Base-by-base conservation (phyloP, 2,113 vertebrate genomes). In the Chrysochloris asiatica region DNA sequence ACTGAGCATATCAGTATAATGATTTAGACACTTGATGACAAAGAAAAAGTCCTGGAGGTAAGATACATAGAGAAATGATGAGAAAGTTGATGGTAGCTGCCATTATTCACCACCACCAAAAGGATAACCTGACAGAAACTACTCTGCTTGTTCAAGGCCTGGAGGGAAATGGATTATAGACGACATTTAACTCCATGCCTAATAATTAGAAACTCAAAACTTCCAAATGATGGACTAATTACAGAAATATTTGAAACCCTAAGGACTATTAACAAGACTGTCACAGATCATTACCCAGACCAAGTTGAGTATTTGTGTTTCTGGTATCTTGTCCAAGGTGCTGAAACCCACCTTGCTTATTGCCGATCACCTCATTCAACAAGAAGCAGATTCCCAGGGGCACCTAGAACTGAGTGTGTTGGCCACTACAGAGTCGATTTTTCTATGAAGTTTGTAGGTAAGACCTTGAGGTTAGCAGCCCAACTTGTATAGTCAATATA, bases 141-240 rank as follows among this genome's bases (percentile, higher is more conserved):
- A 50, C 47, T 67, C 61, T 38, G 16, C 83, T 47, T 54, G 71
- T 88, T 93, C 94, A 88, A 90, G 79, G 78, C 83, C 93, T 87
- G 56, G 30, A 83, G 93, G 86, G 67, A 83, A 88, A 47, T 83
- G 92, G 65, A 95, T 95, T 93, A 92, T 63, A 92, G 87, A 94
- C 83, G 63, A 47, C 47, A 83, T 92, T 96, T 95, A 85, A 95
- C 96, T 95, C 88, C 43, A 16, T 59, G 73, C 1, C 92, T 94
- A 86, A 84, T 94, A 88, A 63, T 84, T 92, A 95, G 92, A 94
- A 95, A 95, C 92, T 93, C 24, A 59, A 92, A 94, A 59, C 93
- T 96, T 90, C 67, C 80, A 88, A 96, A 78, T 83, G 91, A 86
- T 63, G 69, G 82, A 92, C 63, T 96, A 95, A 95, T 96, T 75